A percentile compares a stretch with the other conserved stretches of the same genome.
These are phyloP conservation scores for Rhopalosiphum padi DNA, from an alignment of 1,140 invertebrate genomes.

Conservation along the genomic window DNA sequence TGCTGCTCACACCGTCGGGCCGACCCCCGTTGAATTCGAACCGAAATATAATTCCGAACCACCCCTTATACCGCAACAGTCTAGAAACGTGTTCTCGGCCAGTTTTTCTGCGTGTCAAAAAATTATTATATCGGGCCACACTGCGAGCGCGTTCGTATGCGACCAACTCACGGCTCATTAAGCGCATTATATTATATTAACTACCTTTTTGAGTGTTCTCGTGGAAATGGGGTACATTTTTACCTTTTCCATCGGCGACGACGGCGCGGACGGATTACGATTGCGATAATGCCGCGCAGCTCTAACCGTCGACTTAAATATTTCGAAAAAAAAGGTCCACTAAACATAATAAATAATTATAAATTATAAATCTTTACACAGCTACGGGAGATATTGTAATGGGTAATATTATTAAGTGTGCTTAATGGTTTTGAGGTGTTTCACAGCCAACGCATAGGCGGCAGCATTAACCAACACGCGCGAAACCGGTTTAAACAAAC, in stretches of 20 bases:
- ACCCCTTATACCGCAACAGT: neutral
- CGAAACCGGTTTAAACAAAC: neutral
- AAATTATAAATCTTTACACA: neutral
- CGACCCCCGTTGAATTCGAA: neutral
- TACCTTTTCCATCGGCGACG: neutral
- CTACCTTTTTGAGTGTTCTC: neutral
- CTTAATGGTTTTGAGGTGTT: neutral
- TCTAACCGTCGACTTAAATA: neutral
- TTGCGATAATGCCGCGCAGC: neutral
- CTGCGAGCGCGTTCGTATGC: neutral
- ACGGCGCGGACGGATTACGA: neutral
- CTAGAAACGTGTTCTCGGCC: neutral
- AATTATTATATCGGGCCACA: neutral
- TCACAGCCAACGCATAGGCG: neutral
- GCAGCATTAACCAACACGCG: neutral
- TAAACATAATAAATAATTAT: neutral
- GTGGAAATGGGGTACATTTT: neutral
- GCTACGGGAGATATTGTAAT: neutral
- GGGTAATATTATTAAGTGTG: neutral
- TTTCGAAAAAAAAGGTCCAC: neutral
- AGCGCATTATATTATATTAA: neutral
- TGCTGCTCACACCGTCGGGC: neutral
- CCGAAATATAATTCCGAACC: neutral
- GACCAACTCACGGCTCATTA: neutral
- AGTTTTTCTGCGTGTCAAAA: neutral